These are phyloP conservation scores for Onthophagus sagittarius DNA, from an alignment of 2,888 invertebrate genomes.

Conservation along the genomic window DNA sequence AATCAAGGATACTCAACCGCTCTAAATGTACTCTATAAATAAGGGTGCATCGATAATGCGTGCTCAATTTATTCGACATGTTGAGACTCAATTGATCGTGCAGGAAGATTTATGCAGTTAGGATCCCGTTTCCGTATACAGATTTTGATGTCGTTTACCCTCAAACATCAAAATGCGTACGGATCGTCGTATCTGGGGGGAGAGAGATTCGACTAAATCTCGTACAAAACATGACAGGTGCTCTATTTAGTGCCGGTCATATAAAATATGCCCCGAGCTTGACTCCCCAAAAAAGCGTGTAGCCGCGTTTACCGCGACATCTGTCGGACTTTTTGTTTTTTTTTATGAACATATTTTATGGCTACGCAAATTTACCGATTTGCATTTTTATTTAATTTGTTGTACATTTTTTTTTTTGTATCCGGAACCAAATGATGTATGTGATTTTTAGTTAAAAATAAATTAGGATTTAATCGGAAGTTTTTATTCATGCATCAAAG, in stretches of 20 bases:
- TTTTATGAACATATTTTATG: not conserved
- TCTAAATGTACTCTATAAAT: slow-evolving; percentile 12
- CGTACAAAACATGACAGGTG: slow-evolving; percentile 25
- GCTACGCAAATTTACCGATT: not conserved
- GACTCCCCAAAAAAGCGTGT: not conserved
- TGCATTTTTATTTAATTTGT: not conserved
- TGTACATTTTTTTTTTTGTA: not conserved
- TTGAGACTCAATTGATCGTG: slow-evolving; percentile 47
- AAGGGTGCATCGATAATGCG: slow-evolving; percentile 36
- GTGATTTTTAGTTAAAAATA: too few species aligned
- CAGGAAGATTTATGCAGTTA: slow-evolving; percentile 44
- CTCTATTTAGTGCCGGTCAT: slow-evolving; percentile 21
- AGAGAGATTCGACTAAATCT: not conserved
- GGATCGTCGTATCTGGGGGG: slow-evolving; percentile 33
- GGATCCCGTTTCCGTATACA: not conserved
- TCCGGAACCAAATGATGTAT: not conserved
- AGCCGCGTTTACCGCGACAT: not conserved
- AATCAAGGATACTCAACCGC: too few species aligned
- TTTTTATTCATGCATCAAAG: not conserved
- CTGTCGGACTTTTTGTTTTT: not conserved
- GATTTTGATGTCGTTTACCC: not conserved
- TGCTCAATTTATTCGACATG: slow-evolving; percentile 47
- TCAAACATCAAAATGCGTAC: not conserved
- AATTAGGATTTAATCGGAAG: too few species aligned
- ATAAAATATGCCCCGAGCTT: not conserved